These are phyloP conservation scores for Acrocephalus arundinaceus DNA, from an alignment of 2,113 vertebrate species.

Conservation along the genomic window DNA sequence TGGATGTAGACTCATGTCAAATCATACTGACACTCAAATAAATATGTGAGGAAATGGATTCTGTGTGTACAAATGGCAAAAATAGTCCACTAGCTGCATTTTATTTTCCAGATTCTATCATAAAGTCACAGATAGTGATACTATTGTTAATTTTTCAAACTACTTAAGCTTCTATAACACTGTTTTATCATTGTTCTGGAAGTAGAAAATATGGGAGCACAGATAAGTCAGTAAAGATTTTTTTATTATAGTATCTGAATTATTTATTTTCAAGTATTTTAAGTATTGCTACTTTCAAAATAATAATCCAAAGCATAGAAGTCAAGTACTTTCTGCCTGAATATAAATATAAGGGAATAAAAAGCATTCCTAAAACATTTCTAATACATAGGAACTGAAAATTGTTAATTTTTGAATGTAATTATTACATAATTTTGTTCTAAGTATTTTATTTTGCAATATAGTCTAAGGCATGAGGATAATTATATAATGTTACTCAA, in stretches of 20 bases:
- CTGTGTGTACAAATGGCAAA: background rate
- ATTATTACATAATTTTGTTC: background rate
- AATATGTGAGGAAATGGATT: background rate
- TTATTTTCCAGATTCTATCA: background rate
- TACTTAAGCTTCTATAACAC: background rate
- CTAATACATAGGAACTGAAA: background rate
- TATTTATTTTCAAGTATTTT: background rate
- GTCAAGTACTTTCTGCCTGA: background rate
- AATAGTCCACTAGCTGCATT: conserved; percentile 10
- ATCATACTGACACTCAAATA: conserved; percentile 33
- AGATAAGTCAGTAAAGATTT: background rate
- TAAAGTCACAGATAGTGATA: background rate
- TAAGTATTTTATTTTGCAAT: background rate
- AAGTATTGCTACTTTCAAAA: background rate
- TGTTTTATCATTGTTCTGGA: background rate
- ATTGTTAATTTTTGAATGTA: background rate
- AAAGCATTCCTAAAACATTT: background rate
- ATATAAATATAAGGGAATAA: background rate
- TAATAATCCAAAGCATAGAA: background rate
- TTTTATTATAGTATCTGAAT: background rate
- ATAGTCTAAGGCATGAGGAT: background rate
- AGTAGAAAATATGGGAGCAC: background rate
- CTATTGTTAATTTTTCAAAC: background rate
- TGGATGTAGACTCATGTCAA: conserved; percentile 53
- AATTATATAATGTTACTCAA: background rate